Conservation (phyloP, 2,113 vertebrate genomes). For the Cinclus cinclus region DNA sequence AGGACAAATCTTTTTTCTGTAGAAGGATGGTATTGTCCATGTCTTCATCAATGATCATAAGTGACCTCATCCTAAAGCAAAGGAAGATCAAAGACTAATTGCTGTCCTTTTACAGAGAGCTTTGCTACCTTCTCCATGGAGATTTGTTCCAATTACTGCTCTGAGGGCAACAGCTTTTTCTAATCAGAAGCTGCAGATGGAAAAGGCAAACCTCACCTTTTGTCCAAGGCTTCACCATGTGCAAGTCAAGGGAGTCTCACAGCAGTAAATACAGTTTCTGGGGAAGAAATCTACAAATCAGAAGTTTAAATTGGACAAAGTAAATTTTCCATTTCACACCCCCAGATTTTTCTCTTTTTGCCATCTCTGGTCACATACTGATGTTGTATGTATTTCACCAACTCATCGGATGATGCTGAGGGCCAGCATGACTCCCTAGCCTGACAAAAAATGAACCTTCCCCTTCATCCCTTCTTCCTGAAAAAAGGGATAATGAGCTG, state of each 20-base stretch:
- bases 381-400: not conserved
- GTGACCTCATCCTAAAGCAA: not conserved
- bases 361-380: not conserved
- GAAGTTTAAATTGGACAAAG: not conserved
- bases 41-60: not conserved
- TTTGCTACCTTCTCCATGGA: not conserved
- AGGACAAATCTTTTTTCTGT: not conserved
- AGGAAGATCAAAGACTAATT: not conserved
- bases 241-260: not conserved
- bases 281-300: not conserved
- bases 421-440: not conserved
- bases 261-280: not conserved
- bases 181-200: not conserved
- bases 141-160: not conserved
- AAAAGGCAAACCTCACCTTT: not conserved
- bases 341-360: not conserved
- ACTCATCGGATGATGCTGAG: rapidly evolving
- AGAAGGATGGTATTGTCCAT: not conserved
- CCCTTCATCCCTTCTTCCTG: not conserved
- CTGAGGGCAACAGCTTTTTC: not conserved
- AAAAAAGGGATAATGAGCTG: not conserved
- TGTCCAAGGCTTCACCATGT: rapidly evolving
- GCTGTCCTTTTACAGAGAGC: not conserved
- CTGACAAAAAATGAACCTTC: not conserved
- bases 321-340: not conserved